A percentile compares a stretch with the other conserved stretches of the same genome.
These are phyloP conservation scores for Gadus macrocephalus DNA, from an alignment of 2,113 vertebrate species.

Conservation along the genomic window DNA sequence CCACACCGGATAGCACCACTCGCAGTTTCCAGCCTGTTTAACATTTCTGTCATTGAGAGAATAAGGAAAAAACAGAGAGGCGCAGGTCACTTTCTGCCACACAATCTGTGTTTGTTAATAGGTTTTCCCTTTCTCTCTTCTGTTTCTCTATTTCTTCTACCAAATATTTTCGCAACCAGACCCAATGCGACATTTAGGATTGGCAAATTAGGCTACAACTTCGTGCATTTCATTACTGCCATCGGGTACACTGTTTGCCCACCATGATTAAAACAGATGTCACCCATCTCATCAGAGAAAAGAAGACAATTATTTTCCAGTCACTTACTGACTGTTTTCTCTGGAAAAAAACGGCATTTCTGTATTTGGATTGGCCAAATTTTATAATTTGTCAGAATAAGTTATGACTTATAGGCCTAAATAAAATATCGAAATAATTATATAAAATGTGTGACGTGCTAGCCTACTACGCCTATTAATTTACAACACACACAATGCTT, in stretches of 20 bases:
- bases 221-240: constrained; percentile 59
- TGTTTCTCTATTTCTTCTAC: constrained; percentile 39
- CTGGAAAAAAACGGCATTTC: constrained; percentile 12
- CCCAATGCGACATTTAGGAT: constrained; percentile 58
- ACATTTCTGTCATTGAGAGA: constrained; percentile 20
- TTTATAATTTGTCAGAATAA: constrained; percentile 16
- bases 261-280: constrained; percentile 55
- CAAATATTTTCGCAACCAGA: constrained; percentile 55
- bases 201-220: constrained; percentile 43
- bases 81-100: constrained; percentile 51
- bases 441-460: too few relatives aligned
- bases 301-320: constrained; percentile 28
- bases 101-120: constrained; percentile 60
- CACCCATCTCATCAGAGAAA: constrained; percentile 16
- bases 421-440: too few relatives aligned
- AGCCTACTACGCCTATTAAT: too few relatives aligned
- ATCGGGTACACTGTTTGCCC: constrained; percentile 38
- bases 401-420: not conserved
- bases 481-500: too few relatives aligned
- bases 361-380: constrained; percentile 12
- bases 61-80: constrained; percentile 26
- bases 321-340: constrained; percentile 9
- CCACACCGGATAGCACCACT: too few relatives aligned
- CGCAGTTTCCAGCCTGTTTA: constrained; percentile 33
- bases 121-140: constrained; percentile 15